Base-by-base conservation (phyloP, 2,797 vertebrate species). In the Delichon dasypus region DNA sequence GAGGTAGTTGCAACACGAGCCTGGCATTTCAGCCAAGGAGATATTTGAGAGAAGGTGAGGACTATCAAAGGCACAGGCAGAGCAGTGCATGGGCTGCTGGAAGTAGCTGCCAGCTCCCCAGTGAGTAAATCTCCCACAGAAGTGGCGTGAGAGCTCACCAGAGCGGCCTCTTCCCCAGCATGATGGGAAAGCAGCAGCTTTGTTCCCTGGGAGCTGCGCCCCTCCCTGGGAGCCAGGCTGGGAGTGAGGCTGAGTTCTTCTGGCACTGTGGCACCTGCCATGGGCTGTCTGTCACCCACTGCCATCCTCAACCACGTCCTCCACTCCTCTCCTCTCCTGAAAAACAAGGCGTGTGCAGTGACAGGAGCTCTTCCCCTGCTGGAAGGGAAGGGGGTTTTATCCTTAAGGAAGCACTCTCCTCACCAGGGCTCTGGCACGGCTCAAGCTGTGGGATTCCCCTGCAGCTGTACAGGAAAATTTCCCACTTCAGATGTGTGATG, bases 391-490 rank as follows among this genome's bases (percentile, higher is more conserved):
- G 11, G 23, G 14, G 0, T 2, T 75, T 82, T 53, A 10, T 22
- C 47, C 70, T 27, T 40, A 23, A 65, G 57, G 53, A 85, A 74
- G 10, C 20, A 8, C 13, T 48, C 65, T 64, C 34, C 20, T 57
- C 62, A 7, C 42, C 30, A 14, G 0, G 0, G 16, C n/a, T 34
- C 1, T 67, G 73, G 16, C 58, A 50, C 11, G 0, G 29, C 64
- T 86, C 14, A 25, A 34, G 40, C 8, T 34, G 51, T 0, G 0
- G 23, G 67, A 30, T 74, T 32, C 13, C 25, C 22, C 61, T 7
- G 7, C 22, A 50, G 44, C 36, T 23, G 2, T 21, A 55, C 13
- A 11, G 40, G n/a, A 65, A 73, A 82, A 65, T 38, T 82, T 17
- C 32, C 30, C 4, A 1, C 15, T 66, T 54, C 38, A 18, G 6